Evolutionary conservation across 2,888 invertebrate genomes (phyloP).

Genomic region (Drosophila lutescens): DNA sequence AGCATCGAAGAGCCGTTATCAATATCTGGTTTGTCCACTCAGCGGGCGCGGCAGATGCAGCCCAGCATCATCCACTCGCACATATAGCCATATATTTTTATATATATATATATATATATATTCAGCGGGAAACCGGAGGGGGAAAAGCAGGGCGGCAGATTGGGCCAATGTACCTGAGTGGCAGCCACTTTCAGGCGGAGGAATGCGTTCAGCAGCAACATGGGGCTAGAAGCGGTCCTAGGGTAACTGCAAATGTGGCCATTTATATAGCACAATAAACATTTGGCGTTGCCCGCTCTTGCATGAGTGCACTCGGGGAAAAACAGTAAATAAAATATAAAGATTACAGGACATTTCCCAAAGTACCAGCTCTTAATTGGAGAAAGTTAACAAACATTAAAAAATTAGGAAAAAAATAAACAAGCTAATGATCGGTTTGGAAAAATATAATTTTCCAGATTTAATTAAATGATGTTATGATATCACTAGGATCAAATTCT

Average conservation of each 20-base stretch:
- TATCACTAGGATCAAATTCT: neutral
- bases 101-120: conserved; percentile 4
- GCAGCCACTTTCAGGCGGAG: conserved; percentile 51
- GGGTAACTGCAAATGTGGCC: conserved; percentile 79
- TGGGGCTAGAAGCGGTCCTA: conserved; percentile 66
- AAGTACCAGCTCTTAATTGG: neutral
- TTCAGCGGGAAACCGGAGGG: conserved; percentile 16
- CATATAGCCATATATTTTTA: conserved; percentile 11
- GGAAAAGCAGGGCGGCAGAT: conserved; percentile 67
- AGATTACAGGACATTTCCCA: neutral
- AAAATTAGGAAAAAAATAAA: neutral
- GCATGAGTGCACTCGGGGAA: conserved; percentile 61
- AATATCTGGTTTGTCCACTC: conserved; percentile 84
- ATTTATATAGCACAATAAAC: conserved; percentile 81
- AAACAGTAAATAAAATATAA: neutral
- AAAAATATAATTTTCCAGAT: too few relatives aligned
- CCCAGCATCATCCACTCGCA: conserved; percentile 44
- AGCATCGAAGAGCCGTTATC: conserved; percentile 83
- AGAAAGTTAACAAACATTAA: too few relatives aligned
- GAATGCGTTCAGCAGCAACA: conserved; percentile 59
- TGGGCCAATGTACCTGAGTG: conserved; percentile 80
- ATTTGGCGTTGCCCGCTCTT: conserved; percentile 72
- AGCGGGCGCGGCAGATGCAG: conserved; percentile 54
- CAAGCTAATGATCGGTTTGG: too few relatives aligned
- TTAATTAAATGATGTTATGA: too few relatives aligned